Evolutionary conservation across 2,888 invertebrate species (phyloP), one percentile per base, ranked within the genome.

Genomic region (Clivina fossor): DNA sequence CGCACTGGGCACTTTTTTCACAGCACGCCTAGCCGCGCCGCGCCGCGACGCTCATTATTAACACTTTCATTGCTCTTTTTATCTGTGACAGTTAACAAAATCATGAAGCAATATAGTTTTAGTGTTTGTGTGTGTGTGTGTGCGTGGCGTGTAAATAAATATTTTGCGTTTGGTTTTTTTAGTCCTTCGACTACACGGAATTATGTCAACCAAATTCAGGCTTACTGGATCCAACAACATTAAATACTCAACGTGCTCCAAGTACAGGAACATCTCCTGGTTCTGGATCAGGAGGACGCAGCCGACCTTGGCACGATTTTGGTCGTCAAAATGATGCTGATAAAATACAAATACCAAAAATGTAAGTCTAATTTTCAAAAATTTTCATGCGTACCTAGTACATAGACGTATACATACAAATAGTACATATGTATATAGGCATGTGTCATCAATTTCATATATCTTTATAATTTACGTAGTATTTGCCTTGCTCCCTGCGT

Each of bases 291-390:
- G 80, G 81, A 38, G 81, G 88, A 61, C 81, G 90, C 70, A 90
- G 90, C 64, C 78, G 91, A 68, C 92, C 92, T 64, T 93, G 92
- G 93, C 93, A 93, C 76, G 94, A 93, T 78, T 94, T 93, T 75
- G 93, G 92, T 55, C 81, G 93, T 62, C 93, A 93, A 72, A 92
- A 92, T 71, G 93, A 94, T 74, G 91, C 91, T 55, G 94, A 94
- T 76, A 94, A 94, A 81, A 92, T 96, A 71, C 93, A 95, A 80
- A 96, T 96, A 79, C 93, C 94, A 74, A 96, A 96, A 88, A 81
- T 94, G 94, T 95, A 80, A 92, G 93, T 89, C 71, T 28, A 20
- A 30, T n/a, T n/a, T n/a, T n/a, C 48, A 9, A 8, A 28, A 4
- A 11, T 11, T 30, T 30, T 11, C 30, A 3, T 30, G 30, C 13